A percentile compares a stretch with the other conserved stretches of the same genome.
phyloP scores from a whole-genome alignment of 2,797 vertebrate species.

The Crocidura indochinensis region DNA sequence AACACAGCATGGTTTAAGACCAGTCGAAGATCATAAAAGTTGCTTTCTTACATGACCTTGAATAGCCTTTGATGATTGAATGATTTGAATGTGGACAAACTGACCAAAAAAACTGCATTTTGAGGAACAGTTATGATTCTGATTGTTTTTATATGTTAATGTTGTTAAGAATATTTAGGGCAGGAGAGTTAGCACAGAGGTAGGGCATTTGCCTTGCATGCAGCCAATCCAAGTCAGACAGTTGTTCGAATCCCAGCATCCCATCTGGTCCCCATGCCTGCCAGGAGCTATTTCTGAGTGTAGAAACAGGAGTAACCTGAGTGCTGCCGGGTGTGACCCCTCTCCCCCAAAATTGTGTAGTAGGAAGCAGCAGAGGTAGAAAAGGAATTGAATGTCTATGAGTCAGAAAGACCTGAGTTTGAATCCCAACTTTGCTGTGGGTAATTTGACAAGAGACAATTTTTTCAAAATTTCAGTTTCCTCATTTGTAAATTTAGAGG shows the following conservation, averaged over 20 bases:
- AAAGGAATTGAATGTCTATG: not conserved
- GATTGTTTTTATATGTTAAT: slow-evolving; percentile 13
- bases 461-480: slow-evolving; percentile 41
- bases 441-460: slow-evolving; percentile 28
- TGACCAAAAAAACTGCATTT: slow-evolving; percentile 8
- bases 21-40: not conserved
- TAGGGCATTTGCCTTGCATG: too few species aligned
- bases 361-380: not conserved
- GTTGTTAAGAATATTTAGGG: slow-evolving; percentile 63
- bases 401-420: slow-evolving; percentile 58
- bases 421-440: slow-evolving; percentile 18
- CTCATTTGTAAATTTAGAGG: slow-evolving; percentile 24
- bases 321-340: too few species aligned
- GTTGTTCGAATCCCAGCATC: too few species aligned
- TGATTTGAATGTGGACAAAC: slow-evolving; percentile 53
- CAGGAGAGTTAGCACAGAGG: too few species aligned
- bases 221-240: too few species aligned
- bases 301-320: too few species aligned
- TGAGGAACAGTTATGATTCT: slow-evolving; percentile 32
- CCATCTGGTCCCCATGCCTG: too few species aligned
- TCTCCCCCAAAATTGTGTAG: not conserved
- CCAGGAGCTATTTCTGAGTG: too few species aligned
- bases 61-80: slow-evolving; percentile 48
- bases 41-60: slow-evolving; percentile 45
- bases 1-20: not conserved